A percentile compares a stretch with the other conserved stretches of the same genome.
Evolutionary conservation across 1,140 invertebrate genomes (phyloP).

Genomic region (Drosophila persimilis): DNA sequence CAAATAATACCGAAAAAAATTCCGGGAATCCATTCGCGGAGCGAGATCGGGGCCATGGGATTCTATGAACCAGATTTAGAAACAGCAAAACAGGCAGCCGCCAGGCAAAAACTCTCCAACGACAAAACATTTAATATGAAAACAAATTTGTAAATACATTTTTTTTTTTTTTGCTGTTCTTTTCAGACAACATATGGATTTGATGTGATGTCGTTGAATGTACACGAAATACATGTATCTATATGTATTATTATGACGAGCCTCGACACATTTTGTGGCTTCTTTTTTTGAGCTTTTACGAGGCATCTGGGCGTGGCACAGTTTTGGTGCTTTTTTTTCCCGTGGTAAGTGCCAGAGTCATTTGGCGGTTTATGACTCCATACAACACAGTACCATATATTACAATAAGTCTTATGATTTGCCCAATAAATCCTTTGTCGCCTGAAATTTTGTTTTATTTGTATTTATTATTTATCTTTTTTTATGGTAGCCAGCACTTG

Average conservation of each 20-base stretch:
- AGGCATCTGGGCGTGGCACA: conserved; percentile 35
- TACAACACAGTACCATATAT: conserved; percentile 36
- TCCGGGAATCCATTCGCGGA: conserved; percentile 9
- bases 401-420: conserved; percentile 34
- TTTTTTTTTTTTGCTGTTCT: conserved; percentile 2
- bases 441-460: conserved; percentile 15
- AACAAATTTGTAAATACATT: conserved; percentile 11
- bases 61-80: conserved; percentile 2
- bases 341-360: conserved; percentile 27
- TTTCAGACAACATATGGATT: conserved; percentile 57
- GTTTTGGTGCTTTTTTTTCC: conserved; percentile 36
- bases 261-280: conserved; percentile 48
- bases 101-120: conserved; percentile 17
- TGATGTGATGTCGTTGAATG: conserved; percentile 47
- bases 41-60: not conserved
- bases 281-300: conserved; percentile 45
- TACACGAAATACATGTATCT: conserved; percentile 9
- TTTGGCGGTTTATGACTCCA: conserved; percentile 32
- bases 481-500: conserved; percentile 37
- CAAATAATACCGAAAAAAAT: conserved; percentile 31
- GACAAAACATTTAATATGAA: conserved; percentile 38
- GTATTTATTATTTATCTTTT: conserved; percentile 13
- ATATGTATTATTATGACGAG: conserved; percentile 50
- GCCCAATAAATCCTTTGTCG: conserved; percentile 43
- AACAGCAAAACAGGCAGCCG: conserved; percentile 12